These are phyloP conservation scores for Pionites leucogaster DNA, from an alignment of 2,113 vertebrate genomes.

Conservation along the genomic window DNA sequence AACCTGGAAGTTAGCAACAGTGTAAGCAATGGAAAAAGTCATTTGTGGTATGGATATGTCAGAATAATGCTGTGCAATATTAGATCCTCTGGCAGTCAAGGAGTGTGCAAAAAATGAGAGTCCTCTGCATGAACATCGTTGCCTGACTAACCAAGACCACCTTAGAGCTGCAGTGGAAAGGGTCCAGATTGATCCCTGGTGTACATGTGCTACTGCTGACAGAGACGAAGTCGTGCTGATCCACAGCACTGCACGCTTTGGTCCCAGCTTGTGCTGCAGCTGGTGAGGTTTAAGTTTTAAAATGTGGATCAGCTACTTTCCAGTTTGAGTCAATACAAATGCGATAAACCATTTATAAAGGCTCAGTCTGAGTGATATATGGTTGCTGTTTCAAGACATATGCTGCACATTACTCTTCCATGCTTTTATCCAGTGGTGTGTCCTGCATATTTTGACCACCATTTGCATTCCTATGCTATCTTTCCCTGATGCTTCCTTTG, in stretches of 20 bases:
- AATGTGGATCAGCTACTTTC: neutral
- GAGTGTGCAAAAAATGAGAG: neutral
- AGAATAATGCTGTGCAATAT: neutral
- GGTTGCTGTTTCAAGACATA: neutral
- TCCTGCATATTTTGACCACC: neutral
- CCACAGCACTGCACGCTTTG: neutral
- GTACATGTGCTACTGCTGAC: neutral
- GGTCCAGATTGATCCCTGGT: neutral
- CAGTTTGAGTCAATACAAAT: neutral
- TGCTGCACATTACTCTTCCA: neutral
- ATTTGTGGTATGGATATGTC: neutral
- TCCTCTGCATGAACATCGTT: neutral
- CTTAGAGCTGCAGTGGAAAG: neutral
- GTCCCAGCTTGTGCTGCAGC: neutral
- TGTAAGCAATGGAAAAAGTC: neutral
- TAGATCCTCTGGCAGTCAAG: neutral
- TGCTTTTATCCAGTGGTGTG: neutral
- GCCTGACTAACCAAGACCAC: neutral
- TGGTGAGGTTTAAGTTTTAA: neutral
- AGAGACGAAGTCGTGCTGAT: neutral
- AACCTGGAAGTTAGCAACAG: neutral
- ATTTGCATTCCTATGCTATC: neutral
- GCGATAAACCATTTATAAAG: neutral
- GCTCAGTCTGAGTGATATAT: neutral
- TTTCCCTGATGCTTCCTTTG: neutral